phyloP scores from a whole-genome alignment of 2,113 vertebrate genomes.

The Eretmochelys imbricata region DNA sequence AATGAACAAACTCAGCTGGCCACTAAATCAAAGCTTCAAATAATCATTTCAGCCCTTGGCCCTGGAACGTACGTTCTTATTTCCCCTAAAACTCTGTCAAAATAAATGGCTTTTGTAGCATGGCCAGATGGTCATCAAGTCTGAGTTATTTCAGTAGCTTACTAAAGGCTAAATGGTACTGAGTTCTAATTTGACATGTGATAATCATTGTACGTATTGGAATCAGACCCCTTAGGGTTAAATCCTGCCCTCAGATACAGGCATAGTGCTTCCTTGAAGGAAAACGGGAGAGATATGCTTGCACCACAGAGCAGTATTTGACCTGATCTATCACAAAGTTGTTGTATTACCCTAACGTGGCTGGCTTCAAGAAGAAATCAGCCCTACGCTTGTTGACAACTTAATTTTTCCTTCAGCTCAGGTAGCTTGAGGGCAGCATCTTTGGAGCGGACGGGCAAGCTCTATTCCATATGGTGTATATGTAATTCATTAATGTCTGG shows the following conservation, averaged over 20 bases:
- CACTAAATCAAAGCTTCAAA: not conserved
- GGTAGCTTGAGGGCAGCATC: not conserved
- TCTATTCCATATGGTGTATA: not conserved
- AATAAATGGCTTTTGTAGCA: not conserved
- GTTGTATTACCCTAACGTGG: not conserved
- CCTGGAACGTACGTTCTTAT: not conserved
- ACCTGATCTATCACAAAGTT: not conserved
- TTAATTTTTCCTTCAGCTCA: rapidly evolving
- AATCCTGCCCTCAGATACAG: not conserved
- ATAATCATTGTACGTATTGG: not conserved
- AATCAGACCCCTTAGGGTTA: not conserved
- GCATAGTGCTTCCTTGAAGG: not conserved
- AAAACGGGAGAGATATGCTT: not conserved
- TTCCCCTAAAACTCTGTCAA: not conserved
- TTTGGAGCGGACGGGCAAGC: not conserved
- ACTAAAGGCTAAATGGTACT: not conserved
- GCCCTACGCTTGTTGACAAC: not conserved
- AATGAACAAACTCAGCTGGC: not conserved
- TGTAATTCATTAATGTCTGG: not conserved
- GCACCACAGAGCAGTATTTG: not conserved
- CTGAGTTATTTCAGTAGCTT: not conserved
- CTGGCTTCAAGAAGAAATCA: not conserved
- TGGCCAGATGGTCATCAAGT: not conserved
- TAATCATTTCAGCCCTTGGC: constrained; percentile 1
- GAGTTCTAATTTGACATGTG: not conserved